These are phyloP conservation scores for Polyodon spathula DNA, from an alignment of 2,113 vertebrate genomes.

Conservation along the genomic window DNA sequence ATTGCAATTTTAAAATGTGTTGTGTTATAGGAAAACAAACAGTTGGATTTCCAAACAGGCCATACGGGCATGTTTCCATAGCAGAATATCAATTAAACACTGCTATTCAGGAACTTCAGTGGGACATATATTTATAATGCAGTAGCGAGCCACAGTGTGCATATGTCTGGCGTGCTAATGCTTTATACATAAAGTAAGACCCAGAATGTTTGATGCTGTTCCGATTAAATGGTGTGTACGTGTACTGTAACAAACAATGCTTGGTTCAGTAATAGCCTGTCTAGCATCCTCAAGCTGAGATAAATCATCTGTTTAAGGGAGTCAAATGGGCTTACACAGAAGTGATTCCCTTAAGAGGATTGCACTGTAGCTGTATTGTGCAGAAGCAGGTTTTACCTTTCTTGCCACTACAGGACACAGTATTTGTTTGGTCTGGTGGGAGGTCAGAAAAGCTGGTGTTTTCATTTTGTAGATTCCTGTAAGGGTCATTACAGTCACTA, in stretches of 20 bases:
- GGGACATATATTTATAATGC: not conserved
- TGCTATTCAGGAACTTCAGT: too few species aligned
- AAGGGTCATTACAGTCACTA: too few species aligned
- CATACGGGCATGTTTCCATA: too few species aligned
- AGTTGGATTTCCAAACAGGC: too few species aligned
- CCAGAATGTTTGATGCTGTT: constrained; percentile 3
- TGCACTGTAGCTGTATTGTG: constrained; percentile 9
- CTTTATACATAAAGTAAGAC: constrained; percentile 1
- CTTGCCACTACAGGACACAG: not conserved
- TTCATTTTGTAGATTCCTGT: not conserved
- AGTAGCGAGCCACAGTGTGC: not conserved
- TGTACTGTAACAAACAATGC: not conserved
- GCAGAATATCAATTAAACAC: too few species aligned
- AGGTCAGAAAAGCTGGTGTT: constrained; percentile 5
- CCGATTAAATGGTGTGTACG: not conserved
- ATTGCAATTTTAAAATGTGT: too few species aligned
- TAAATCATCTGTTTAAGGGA: constrained; percentile 10
- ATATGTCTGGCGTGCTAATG: not conserved
- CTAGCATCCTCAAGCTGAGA: constrained; percentile 7
- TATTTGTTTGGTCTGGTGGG: not conserved
- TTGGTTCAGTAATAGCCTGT: constrained; percentile 5
- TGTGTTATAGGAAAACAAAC: too few species aligned
- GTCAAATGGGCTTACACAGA: constrained; percentile 7
- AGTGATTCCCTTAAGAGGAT: constrained; percentile 4
- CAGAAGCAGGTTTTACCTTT: constrained; percentile 2